Base-by-base conservation (phyloP, 1,140 invertebrate genomes). In the Cotesia typhae region DNA sequence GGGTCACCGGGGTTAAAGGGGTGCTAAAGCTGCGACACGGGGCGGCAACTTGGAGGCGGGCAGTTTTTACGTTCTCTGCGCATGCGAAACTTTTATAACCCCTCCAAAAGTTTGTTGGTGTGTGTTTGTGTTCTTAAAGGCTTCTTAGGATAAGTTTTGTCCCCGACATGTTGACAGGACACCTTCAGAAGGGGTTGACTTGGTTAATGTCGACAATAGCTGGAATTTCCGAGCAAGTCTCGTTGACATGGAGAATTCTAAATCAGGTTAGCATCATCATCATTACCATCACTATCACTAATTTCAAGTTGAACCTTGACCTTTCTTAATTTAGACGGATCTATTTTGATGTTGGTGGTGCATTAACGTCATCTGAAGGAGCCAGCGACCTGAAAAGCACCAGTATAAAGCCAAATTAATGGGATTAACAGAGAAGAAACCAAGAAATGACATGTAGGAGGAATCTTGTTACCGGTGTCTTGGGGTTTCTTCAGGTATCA, bases 61-160 rank as follows among this genome's bases (percentile, higher is more conserved):
- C 80, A 86, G 57, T 86, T 87, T 86, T 86, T 85, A 77, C 64
- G 70, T 73, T 74, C 35, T 20, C 14, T 83, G 85, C 85, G 85
- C 85, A 87, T 86, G 85, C 85, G 85, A 77, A 67, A 83, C 82
- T 83, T 86, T 86, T 85, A 83, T 83, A 80, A 73, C 67, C 69
- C 70, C 67, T 65, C 67, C 67, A 71, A 55, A 63, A 67, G 41
- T 55, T 37, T 64, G 67, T 47, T 17, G 36, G 67, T 59, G 67
- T 67, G 57, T 70, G 67, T 69, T 65, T 17, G 74, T 76, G 79
- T 87, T 86, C 84, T 87, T 87, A 86, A 85, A 86, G 81, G 83
- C 82, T 86, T 87, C 84, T 87, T 87, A 86, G 81, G 80, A 77
- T 77, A 80, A 86, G 80, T 86, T 86, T 85, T 87, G 84, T 86